phyloP scores from a whole-genome alignment of 2,888 invertebrate genomes.

The Craniophora ligustri region DNA sequence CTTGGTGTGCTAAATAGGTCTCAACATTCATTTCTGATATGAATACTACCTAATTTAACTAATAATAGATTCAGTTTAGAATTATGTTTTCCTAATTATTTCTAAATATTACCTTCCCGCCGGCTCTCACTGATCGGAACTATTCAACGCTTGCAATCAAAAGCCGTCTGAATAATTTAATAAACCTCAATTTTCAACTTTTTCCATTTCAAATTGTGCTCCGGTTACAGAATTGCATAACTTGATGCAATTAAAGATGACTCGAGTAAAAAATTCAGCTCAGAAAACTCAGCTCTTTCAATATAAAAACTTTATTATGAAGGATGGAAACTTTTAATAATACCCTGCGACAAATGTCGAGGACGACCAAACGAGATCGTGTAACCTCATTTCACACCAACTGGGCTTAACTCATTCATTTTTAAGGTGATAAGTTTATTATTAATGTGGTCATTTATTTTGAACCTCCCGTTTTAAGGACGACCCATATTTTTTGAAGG shows the following conservation, averaged over 20 bases:
- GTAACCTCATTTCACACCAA: slow-evolving; percentile 60
- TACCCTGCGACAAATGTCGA: slow-evolving; percentile 67
- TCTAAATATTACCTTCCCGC: no score
- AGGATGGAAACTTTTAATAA: slow-evolving; percentile 79
- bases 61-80: no score
- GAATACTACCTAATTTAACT: no score
- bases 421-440: slow-evolving; percentile 57
- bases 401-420: slow-evolving; percentile 53
- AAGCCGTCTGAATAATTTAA: slow-evolving; percentile 14
- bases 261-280: slow-evolving; percentile 57
- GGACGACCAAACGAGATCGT: slow-evolving; percentile 55
- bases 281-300: slow-evolving; percentile 60
- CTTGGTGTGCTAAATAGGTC: no score
- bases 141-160: slow-evolving; percentile 2
- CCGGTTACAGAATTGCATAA: slow-evolving; percentile 61
- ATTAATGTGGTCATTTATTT: slow-evolving; percentile 56
- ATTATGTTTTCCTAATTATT: no score
- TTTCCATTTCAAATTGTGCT: slow-evolving; percentile 40
- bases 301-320: slow-evolving; percentile 70
- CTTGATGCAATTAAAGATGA: slow-evolving; percentile 67
- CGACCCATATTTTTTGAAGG: no score
- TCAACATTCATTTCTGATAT: no score
- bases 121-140: no score
- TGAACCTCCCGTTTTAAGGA: slow-evolving; percentile 19
- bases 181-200: slow-evolving; percentile 35